Conservation (phyloP, 2,888 invertebrate genomes). For the Branchinecta sandiegonensis region DNA sequence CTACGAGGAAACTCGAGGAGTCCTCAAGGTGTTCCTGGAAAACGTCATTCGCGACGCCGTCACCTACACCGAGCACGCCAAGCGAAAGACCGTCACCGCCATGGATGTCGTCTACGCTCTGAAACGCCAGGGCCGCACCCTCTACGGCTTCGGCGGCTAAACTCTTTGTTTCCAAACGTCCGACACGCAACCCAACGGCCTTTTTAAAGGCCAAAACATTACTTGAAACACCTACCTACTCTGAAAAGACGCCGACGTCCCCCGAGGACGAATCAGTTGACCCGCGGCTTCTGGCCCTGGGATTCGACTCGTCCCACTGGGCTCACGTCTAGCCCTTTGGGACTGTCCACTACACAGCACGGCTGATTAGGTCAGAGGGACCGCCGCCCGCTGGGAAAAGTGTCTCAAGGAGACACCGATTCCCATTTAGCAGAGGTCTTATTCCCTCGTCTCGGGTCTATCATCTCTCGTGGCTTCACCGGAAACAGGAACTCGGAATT, state of each 20-base stretch:
- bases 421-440: neutral
- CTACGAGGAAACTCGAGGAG: conserved; percentile 63
- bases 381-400: too few relatives aligned
- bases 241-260: too few relatives aligned
- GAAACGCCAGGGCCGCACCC: conserved; percentile 62
- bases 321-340: too few relatives aligned
- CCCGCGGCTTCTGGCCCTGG: too few relatives aligned
- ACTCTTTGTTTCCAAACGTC: neutral
- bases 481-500: too few relatives aligned
- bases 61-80: conserved; percentile 72
- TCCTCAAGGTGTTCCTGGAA: conserved; percentile 63
- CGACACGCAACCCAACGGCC: conserved; percentile 18
- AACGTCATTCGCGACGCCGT: conserved; percentile 69
- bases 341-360: too few relatives aligned
- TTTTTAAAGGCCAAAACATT: conserved; percentile 22
- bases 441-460: too few relatives aligned
- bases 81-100: conserved; percentile 74
- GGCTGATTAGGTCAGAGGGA: too few relatives aligned
- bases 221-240: too few relatives aligned
- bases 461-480: too few relatives aligned
- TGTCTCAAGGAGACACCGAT: neutral
- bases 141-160: conserved; percentile 62
- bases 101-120: conserved; percentile 79
- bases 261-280: too few relatives aligned
- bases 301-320: too few relatives aligned